Percentiles rank a stretch among this genome's conserved stretches.
Conservation (phyloP, 1,140 invertebrate genomes). For the Delia radicum region DNA sequence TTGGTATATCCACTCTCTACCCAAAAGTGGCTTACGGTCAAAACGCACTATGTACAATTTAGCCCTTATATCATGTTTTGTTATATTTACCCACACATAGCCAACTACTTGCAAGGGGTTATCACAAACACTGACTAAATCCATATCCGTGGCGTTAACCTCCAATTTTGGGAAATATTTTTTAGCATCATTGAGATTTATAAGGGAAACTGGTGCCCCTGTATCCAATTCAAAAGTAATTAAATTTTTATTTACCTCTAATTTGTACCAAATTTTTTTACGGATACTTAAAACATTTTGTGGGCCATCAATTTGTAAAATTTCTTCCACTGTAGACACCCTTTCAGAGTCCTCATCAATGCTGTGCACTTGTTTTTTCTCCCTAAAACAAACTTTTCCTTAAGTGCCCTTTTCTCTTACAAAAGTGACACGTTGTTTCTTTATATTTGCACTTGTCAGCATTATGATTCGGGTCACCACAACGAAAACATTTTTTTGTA, state of each 20-base stretch:
- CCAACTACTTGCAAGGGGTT: neutral
- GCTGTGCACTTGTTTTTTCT: neutral
- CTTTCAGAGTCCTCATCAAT: neutral
- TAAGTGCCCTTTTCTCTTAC: slow-evolving; percentile 26
- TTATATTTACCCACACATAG: slow-evolving; percentile 8
- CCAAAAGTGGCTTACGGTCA: neutral
- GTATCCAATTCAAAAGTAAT: neutral
- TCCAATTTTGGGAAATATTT: neutral
- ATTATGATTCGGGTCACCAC: slow-evolving; percentile 11
- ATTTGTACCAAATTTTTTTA: neutral
- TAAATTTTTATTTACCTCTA: slow-evolving; percentile 3
- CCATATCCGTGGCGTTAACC: too few species aligned
- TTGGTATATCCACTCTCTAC: neutral
- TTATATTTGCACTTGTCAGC: slow-evolving; percentile 20
- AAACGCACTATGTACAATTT: neutral
- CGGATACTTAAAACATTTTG: neutral
- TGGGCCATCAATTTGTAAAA: neutral
- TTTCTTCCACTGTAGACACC: neutral
- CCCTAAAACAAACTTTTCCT: slow-evolving; percentile 14
- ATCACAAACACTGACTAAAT: too few species aligned
- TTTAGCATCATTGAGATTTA: neutral
- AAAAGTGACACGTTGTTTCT: slow-evolving; percentile 16
- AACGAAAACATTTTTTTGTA: neutral
- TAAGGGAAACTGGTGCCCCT: slow-evolving; percentile 23
- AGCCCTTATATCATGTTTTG: neutral